Base-by-base conservation (phyloP, 2,888 invertebrate species). In the Cancer borealis region DNA sequence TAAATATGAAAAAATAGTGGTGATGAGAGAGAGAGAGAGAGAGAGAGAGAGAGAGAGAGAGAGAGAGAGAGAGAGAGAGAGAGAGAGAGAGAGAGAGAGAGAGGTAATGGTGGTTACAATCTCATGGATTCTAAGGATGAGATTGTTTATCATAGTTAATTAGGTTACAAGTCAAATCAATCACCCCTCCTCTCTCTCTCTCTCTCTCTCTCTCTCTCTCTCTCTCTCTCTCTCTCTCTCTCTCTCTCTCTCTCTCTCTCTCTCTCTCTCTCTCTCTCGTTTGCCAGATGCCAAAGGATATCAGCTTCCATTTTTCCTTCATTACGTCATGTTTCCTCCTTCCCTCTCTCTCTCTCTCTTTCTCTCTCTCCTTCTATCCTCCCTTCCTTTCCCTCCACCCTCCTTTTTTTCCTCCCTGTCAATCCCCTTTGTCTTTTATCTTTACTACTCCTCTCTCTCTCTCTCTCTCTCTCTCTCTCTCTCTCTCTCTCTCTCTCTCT, bases 201-300 rank as follows among this genome's bases (percentile, higher is more conserved):
- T 49, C 49, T 49, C 49, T 49, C 66, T 66, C 79, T 79, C 79
- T 79, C 79, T 79, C 79, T 79, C 79, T 79, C 79, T 79, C 79
- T 79, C 79, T 79, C 79, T 79, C 79, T 79, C 79, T 79, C 79
- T 79, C 79, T 79, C 79, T 79, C 79, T 79, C 79, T 79, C 79
- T 79, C 79, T 79, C 79, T 79, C 79, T 79, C 30, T 79, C 30
- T 79, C 30, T 79, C 79, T 30, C 79, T 79, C 79, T 30, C 26
- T 79, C 30, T 79, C 79, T 79, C 12, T 79, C 30, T 30, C 30
- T 30, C 30, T 30, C 47, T 21, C 21, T 45, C 46, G 45, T 47
- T 45, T 21, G 46, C 45, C 46, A 45, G 88, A 47, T 47, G 46
- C n/a, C 88, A 21, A 87, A 88, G 88, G 8, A 88, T n/a, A 88